Evolutionary conservation across 92 coral and sea anemone species (phyloP).

Genomic region (Paramuricea clavata): DNA sequence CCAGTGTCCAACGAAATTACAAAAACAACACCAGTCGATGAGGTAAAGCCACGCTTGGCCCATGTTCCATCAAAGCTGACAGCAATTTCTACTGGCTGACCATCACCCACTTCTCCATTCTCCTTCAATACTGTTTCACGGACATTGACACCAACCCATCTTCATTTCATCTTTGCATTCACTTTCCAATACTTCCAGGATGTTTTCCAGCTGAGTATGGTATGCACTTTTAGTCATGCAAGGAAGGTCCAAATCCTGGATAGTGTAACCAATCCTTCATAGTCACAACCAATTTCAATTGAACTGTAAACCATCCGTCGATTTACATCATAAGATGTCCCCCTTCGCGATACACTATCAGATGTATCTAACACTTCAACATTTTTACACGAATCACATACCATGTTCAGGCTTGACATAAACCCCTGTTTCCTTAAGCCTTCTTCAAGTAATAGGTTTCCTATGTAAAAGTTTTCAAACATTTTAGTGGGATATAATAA

Average conservation of each 20-base stretch:
- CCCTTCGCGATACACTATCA: no score
- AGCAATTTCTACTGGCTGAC: constrained; percentile 26
- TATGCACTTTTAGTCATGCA: constrained; percentile 43
- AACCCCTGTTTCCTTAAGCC: constrained; percentile 47
- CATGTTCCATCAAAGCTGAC: constrained; percentile 56
- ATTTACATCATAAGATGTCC: no score
- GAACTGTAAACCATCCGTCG: no score
- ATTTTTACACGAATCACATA: constrained; percentile 50
- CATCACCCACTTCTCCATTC: constrained; percentile 6
- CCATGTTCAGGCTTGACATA: no score
- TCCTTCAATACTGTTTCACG: constrained; percentile 13
- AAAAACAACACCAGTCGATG: constrained; percentile 42
- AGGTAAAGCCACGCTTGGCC: constrained; percentile 54
- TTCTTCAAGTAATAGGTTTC: constrained; percentile 48
- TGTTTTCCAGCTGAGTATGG: constrained; percentile 26
- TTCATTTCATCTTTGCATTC: constrained; percentile 41
- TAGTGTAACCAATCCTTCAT: no score
- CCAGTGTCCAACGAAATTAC: constrained; percentile 55
- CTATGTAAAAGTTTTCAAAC: constrained; percentile 42
- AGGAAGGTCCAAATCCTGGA: constrained; percentile 49
- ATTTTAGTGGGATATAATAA: not conserved
- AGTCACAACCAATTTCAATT: no score
- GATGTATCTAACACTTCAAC: constrained; percentile 35
- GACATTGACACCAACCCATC: constrained; percentile 28
- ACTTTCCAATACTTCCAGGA: constrained; percentile 17